phyloP scores from a whole-genome alignment of 2,797 vertebrate genomes.

The Fistularia commersonii region DNA sequence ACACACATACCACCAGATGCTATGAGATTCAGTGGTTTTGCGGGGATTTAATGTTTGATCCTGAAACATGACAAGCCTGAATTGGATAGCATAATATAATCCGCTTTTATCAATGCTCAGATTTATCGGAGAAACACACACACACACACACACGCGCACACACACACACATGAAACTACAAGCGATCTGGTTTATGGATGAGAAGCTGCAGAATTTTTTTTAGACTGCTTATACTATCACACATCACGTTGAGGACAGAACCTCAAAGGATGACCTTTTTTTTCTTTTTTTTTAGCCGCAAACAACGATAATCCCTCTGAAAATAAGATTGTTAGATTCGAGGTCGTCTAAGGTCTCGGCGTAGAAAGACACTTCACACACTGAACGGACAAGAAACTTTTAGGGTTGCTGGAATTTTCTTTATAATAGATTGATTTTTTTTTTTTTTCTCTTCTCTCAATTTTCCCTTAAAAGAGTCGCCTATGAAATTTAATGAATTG shows the following conservation, averaged over 20 bases:
- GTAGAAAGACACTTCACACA: constrained; percentile 10
- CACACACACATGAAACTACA: constrained; percentile 1
- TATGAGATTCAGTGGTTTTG: constrained; percentile 17
- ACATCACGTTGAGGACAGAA: constrained; percentile 34
- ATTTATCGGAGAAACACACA: constrained; percentile 15
- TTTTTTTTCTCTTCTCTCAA: too few species aligned
- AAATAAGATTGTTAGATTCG: constrained; percentile 50
- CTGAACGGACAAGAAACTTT: constrained; percentile 1
- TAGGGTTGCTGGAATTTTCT: too few species aligned
- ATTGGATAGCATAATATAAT: constrained; percentile 40
- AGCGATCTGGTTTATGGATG: too few species aligned
- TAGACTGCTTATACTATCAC: constrained; percentile 34
- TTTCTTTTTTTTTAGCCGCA: constrained; percentile 7
- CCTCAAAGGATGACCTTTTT: constrained; percentile 42
- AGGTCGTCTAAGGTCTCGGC: constrained; percentile 27
- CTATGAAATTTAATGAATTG: too few species aligned
- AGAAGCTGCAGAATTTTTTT: constrained; percentile 4
- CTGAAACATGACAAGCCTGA: constrained; percentile 35
- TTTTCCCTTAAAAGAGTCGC: too few species aligned
- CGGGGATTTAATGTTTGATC: constrained; percentile 38
- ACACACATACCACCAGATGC: constrained; percentile 9
- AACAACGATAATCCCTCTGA: constrained; percentile 54
- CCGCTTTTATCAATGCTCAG: constrained; percentile 41
- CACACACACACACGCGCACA: background rate
- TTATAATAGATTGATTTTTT: too few species aligned